Evolutionary conservation across 2,888 invertebrate genomes (phyloP).

Genomic region (Brenthis hecate): DNA sequence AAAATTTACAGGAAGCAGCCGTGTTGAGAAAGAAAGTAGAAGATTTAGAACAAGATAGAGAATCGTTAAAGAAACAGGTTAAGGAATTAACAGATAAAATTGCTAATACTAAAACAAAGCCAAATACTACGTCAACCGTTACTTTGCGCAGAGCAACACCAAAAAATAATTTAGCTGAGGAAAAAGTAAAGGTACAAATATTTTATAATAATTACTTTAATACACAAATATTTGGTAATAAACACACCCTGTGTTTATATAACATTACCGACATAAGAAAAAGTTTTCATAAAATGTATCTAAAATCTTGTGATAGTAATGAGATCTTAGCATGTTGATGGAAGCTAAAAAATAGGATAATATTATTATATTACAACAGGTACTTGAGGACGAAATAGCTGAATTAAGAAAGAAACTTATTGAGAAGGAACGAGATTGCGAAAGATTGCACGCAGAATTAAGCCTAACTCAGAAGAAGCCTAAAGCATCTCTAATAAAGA

Average conservation of each 20-base stretch:
- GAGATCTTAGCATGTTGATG: not conserved
- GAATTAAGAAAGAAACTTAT: constrained; percentile 88
- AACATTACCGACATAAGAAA: not conserved
- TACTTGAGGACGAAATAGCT: constrained; percentile 87
- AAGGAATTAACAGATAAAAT: constrained; percentile 90
- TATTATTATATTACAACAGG: constrained; percentile 55
- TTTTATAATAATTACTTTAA: constrained; percentile 1
- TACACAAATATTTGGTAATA: constrained; percentile 45
- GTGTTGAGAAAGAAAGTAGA: constrained; percentile 92
- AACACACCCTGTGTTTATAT: not conserved
- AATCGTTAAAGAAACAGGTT: constrained; percentile 87
- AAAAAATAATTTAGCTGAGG: constrained; percentile 83
- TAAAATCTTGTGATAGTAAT: no score
- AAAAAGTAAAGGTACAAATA: constrained; percentile 84
- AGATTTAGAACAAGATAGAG: constrained; percentile 91
- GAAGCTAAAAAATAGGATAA: not conserved
- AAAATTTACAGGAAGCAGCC: constrained; percentile 85
- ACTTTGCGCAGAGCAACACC: constrained; percentile 58
- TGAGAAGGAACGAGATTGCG: constrained; percentile 92
- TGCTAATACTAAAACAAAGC: constrained; percentile 68
- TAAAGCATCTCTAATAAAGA: constrained; percentile 83
- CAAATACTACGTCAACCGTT: constrained; percentile 57
- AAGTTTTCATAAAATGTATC: no score
- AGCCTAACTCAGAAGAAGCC: constrained; percentile 84
- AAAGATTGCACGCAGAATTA: constrained; percentile 88